Conservation (phyloP, 2,888 invertebrate genomes). For the Latrodectus elegans region DNA sequence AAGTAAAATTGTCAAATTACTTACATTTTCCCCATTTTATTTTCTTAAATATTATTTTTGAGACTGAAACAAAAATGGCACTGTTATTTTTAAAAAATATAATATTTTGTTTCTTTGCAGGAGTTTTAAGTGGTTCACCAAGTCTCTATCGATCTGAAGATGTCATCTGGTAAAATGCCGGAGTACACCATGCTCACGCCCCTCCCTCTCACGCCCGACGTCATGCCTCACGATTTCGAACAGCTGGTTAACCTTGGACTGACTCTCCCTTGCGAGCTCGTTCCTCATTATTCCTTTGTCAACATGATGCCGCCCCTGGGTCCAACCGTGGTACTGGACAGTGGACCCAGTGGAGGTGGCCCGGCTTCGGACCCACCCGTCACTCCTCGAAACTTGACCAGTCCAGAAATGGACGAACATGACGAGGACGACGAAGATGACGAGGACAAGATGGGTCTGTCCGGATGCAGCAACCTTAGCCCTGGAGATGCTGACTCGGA, state of each 20-base stretch:
- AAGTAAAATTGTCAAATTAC: background rate
- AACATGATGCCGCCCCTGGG: conserved; percentile 55
- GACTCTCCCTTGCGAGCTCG: conserved; percentile 47
- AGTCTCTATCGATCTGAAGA: background rate
- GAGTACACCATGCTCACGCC: conserved; percentile 67
- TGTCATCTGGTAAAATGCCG: conserved; percentile 62
- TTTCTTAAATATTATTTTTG: background rate
- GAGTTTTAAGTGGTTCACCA: background rate
- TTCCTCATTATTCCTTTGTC: conserved; percentile 51
- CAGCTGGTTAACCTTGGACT: conserved; percentile 63
- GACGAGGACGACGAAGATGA: conserved; percentile 57
- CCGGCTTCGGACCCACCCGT: conserved; percentile 34
- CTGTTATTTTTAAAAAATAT: background rate
- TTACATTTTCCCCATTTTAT: background rate
- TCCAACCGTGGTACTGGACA: conserved; percentile 33
- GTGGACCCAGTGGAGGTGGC: background rate
- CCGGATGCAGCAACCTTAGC: conserved; percentile 17
- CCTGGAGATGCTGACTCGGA: conserved; percentile 19
- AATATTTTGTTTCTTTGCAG: background rate
- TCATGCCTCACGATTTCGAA: conserved; percentile 62
- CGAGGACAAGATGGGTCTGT: conserved; percentile 21
- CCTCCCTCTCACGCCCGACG: conserved; percentile 58
- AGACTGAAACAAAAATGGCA: background rate
- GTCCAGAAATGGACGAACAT: conserved; percentile 41
- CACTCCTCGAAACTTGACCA: conserved; percentile 31